phyloP scores from a whole-genome alignment of 2,113 vertebrate genomes.

The Takifugu bimaculatus region DNA sequence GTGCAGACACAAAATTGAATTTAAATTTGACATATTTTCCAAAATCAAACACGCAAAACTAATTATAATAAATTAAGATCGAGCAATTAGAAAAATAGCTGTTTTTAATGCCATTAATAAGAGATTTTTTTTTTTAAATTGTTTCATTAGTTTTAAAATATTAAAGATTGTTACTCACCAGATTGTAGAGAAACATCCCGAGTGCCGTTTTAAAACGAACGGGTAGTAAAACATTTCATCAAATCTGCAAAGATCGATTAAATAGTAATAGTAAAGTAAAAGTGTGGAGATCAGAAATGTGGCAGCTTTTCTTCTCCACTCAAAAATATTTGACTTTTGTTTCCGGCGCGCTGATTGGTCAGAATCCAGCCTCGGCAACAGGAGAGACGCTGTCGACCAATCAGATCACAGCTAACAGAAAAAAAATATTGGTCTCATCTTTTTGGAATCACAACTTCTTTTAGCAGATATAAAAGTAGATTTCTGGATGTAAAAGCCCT shows the following conservation, averaged over 20 bases:
- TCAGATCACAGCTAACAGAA: no score
- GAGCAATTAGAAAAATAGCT: no score
- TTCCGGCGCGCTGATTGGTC: slow-evolving; percentile 27
- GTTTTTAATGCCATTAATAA: no score
- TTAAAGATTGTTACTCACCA: slow-evolving; percentile 73
- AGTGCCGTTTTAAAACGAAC: slow-evolving; percentile 74
- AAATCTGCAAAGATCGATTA: background rate
- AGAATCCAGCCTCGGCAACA: background rate
- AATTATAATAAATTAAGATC: no score
- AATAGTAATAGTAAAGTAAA: background rate
- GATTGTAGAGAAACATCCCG: slow-evolving; percentile 83
- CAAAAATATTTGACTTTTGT: background rate
- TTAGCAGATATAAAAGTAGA: no score
- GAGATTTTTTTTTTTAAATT: no score
- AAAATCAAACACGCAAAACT: background rate
- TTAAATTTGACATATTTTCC: background rate
- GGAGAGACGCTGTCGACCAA: no score
- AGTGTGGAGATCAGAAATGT: background rate
- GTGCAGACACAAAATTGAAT: background rate
- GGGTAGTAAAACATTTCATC: slow-evolving; percentile 84
- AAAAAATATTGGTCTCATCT: no score
- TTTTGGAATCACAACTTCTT: no score
- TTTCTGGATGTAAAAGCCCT: background rate
- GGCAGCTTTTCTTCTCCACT: background rate
- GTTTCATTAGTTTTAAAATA: background rate